Percentiles rank a stretch among this genome's conserved stretches.
phyloP scores from a whole-genome alignment of 2,888 invertebrate species.

The Drosophila phalerata region DNA sequence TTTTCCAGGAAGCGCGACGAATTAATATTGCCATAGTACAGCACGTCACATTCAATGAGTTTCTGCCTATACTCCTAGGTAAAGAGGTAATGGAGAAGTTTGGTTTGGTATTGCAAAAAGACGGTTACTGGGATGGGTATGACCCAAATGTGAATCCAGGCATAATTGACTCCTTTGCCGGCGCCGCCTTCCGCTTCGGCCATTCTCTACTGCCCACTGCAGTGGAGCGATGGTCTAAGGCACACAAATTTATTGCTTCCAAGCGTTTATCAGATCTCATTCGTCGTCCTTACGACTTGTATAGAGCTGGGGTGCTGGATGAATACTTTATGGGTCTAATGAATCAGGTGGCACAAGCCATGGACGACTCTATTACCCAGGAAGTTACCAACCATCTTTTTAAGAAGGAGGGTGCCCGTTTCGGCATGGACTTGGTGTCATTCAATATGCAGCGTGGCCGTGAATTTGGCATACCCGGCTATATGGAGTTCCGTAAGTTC shows the following conservation, averaged over 20 bases:
- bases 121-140: constrained; percentile 88
- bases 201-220: constrained; percentile 96
- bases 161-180: constrained; percentile 95
- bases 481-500: constrained; percentile 97
- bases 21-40: constrained; percentile 95
- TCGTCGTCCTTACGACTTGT: constrained; percentile 95
- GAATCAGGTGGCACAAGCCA: constrained; percentile 97
- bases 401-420: constrained; percentile 90
- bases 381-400: constrained; percentile 97
- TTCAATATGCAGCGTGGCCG: constrained; percentile 97
- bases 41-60: constrained; percentile 96
- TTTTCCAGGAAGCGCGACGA: constrained; percentile 94
- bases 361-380: constrained; percentile 96
- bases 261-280: constrained; percentile 95
- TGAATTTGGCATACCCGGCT: constrained; percentile 96
- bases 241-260: constrained; percentile 97
- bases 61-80: constrained; percentile 94
- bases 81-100: constrained; percentile 97
- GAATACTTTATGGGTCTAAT: constrained; percentile 97
- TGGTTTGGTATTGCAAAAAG: constrained; percentile 92
- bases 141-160: constrained; percentile 94
- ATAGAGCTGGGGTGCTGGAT: constrained; percentile 95
- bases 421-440: constrained; percentile 95
- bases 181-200: constrained; percentile 96
- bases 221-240: constrained; percentile 97